These are phyloP conservation scores for Danio jaintianensis DNA, from an alignment of 2,797 vertebrate species.

Conservation along the genomic window DNA sequence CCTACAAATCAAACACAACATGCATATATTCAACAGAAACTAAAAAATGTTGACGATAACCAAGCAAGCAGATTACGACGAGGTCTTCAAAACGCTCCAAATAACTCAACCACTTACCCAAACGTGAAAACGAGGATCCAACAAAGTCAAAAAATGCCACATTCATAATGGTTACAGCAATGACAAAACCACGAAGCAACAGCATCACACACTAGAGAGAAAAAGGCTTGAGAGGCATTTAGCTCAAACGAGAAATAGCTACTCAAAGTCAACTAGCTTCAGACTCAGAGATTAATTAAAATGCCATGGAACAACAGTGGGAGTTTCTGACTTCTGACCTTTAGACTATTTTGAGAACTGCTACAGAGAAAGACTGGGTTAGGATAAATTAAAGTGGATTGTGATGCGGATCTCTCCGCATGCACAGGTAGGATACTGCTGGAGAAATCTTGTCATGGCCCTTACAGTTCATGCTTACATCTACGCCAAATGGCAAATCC, in stretches of 20 bases:
- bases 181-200: conserved; percentile 33
- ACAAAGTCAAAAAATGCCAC: conserved; percentile 11
- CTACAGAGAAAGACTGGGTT: conserved; percentile 3
- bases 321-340: conserved; percentile 32
- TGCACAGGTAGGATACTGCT: neutral
- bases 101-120: conserved; percentile 12
- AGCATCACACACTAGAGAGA: conserved; percentile 39
- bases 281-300: conserved; percentile 45
- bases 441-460: neutral
- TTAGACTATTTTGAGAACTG: conserved; percentile 35
- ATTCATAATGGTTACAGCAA: conserved; percentile 33
- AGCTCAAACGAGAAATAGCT: conserved; percentile 5
- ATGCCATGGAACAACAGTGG: conserved; percentile 44
- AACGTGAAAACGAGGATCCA: conserved; percentile 31
- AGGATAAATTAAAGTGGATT: conserved; percentile 42
- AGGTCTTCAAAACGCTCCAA: conserved; percentile 4
- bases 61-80: neutral
- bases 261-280: conserved; percentile 21
- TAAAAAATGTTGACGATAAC: neutral
- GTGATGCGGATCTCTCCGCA: conserved; percentile 24
- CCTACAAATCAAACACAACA: conserved; percentile 61
- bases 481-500: neutral
- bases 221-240: conserved; percentile 11
- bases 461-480: neutral
- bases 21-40: neutral